These are phyloP conservation scores for Rhopilema esculentum DNA, from an alignment of 30 jellyfish, hydroid and myxozoan genomes.

Conservation along the genomic window DNA sequence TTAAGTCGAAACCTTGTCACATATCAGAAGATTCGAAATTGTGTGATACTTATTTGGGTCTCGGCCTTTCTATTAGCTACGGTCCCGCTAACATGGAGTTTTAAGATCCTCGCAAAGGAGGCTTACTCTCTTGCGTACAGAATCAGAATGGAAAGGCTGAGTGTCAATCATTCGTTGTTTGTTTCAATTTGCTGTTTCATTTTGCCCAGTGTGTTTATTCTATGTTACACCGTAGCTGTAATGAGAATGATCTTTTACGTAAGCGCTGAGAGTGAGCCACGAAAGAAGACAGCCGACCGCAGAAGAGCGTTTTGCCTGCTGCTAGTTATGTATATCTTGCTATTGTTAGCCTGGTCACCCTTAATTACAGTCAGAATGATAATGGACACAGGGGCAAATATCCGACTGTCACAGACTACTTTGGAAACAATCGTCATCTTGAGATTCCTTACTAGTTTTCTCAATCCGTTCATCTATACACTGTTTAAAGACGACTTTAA, in stretches of 20 bases:
- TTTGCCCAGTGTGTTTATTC: constrained; percentile 26
- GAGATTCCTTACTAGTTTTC: constrained; percentile 45
- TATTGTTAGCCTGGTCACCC: constrained; percentile 57
- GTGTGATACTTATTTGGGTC: constrained; percentile 11
- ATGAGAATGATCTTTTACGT: constrained; percentile 27
- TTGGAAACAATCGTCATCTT: constrained; percentile 31
- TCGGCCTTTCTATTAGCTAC: constrained; percentile 18
- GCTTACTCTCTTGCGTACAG: neutral
- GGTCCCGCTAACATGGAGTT: constrained; percentile 36
- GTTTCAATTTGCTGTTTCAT: constrained; percentile 42
- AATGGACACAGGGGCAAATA: constrained; percentile 31
- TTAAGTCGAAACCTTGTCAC: constrained; percentile 9
- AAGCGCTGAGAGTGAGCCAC: constrained; percentile 30
- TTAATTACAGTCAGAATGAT: constrained; percentile 31
- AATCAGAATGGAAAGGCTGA: constrained; percentile 1
- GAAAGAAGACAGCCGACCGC: constrained; percentile 26
- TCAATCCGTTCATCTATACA: constrained; percentile 55
- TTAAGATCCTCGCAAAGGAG: constrained; percentile 14
- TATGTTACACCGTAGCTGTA: constrained; percentile 30
- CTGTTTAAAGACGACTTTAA: constrained; percentile 49
- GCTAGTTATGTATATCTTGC: constrained; percentile 40
- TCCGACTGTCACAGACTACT: constrained; percentile 6
- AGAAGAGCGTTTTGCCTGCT: constrained; percentile 50
- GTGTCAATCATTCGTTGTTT: constrained; percentile 24
- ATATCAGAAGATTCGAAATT: constrained; percentile 11